Evolutionary conservation across 1,140 invertebrate species (phyloP).

Genomic region (Anadara kagoshimensis): DNA sequence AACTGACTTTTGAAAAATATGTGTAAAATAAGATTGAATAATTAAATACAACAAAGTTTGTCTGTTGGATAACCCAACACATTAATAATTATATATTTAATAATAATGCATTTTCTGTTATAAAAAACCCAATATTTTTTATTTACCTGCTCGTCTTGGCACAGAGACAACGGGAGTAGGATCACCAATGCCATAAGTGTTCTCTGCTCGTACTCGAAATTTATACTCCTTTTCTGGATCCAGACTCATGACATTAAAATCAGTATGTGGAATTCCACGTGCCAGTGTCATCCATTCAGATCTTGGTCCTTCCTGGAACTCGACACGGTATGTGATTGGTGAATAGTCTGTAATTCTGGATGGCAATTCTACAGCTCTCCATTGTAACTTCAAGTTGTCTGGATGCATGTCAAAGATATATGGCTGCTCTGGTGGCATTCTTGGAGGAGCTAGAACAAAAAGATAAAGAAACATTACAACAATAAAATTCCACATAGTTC

Average conservation of each 20-base stretch:
- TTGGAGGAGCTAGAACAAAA: slow-evolving; percentile 58
- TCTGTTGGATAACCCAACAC: no score
- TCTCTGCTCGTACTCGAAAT: slow-evolving; percentile 83
- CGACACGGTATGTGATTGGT: slow-evolving; percentile 61
- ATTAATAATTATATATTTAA: no score
- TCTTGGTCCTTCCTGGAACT: slow-evolving; percentile 57
- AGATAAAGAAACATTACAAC: not conserved
- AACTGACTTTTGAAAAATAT: no score
- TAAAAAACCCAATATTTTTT: no score
- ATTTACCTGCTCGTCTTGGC: slow-evolving; percentile 58
- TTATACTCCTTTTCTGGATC: slow-evolving; percentile 62
- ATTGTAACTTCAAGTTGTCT: slow-evolving; percentile 60
- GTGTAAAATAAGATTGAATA: no score
- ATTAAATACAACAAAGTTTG: no score
- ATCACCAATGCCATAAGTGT: slow-evolving; percentile 79
- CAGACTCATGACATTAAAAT: slow-evolving; percentile 59
- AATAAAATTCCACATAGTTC: no score
- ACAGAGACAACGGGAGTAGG: slow-evolving; percentile 64
- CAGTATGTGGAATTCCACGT: slow-evolving; percentile 60
- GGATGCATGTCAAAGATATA: slow-evolving; percentile 58
- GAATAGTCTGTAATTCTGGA: slow-evolving; percentile 64
- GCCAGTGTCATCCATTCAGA: slow-evolving; percentile 58
- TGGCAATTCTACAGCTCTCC: slow-evolving; percentile 65
- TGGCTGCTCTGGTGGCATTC: slow-evolving; percentile 59
- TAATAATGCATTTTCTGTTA: no score